These are phyloP conservation scores for Phenganax subtilis DNA, from an alignment of 92 coral and sea anemone species.

Conservation along the genomic window DNA sequence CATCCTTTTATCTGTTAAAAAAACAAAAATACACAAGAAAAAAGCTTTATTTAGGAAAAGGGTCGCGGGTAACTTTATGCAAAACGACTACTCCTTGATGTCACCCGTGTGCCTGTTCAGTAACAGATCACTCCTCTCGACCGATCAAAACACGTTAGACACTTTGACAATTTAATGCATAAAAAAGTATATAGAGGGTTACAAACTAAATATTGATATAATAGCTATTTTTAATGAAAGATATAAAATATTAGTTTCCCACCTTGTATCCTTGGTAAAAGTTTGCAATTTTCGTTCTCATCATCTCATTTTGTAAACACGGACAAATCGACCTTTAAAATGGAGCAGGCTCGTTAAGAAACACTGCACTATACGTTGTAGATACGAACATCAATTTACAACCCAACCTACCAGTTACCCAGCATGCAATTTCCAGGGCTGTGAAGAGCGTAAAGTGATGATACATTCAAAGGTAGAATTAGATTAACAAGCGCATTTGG, in stretches of 20 bases:
- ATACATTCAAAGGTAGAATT: conserved; percentile 78
- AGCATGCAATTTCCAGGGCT: conserved; percentile 49
- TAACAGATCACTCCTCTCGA: no score
- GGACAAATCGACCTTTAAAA: conserved; percentile 31
- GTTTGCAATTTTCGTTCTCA: conserved; percentile 15
- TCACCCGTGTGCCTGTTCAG: no score
- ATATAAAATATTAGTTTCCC: not conserved
- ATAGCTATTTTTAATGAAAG: no score
- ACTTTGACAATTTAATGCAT: no score
- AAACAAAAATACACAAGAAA: no score
- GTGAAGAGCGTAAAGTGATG: conserved; percentile 50
- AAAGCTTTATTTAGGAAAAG: no score
- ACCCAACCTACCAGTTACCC: conserved; percentile 63
- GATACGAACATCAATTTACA: not conserved
- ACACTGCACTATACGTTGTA: not conserved
- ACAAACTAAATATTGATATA: no score
- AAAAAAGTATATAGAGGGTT: no score
- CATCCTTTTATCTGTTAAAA: no score
- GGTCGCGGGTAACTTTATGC: no score
- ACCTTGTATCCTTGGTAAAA: conserved; percentile 29
- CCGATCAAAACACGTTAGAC: no score
- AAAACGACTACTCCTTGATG: no score
- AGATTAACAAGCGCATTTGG: conserved; percentile 75
- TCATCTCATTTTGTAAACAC: conserved; percentile 4
- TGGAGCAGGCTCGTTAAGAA: not conserved